A percentile compares a stretch with the other conserved stretches of the same genome.
phyloP scores from a whole-genome alignment of 2,888 invertebrate genomes.

The Lagria hirta region DNA sequence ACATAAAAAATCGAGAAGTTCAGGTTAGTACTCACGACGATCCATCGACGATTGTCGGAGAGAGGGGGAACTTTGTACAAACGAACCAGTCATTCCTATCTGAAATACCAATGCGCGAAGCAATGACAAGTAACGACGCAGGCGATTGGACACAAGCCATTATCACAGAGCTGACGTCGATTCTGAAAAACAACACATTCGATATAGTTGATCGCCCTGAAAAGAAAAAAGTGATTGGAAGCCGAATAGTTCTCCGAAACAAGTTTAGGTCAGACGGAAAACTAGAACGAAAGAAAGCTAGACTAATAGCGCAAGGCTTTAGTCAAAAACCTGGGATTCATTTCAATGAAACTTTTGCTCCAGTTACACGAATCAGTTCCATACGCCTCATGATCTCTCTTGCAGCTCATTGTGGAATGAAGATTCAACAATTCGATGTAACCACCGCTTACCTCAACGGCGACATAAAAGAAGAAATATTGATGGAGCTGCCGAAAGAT shows the following conservation, averaged over 20 bases:
- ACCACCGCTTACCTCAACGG: slow-evolving; percentile 31
- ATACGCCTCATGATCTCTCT: slow-evolving; percentile 34
- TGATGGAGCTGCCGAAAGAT: slow-evolving; percentile 25
- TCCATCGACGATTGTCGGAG: no score
- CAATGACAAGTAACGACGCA: slow-evolving; percentile 14
- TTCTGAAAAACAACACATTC: slow-evolving; percentile 34
- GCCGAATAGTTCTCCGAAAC: slow-evolving; percentile 31
- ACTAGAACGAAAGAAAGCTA: slow-evolving; percentile 33
- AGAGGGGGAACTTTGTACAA: no score
- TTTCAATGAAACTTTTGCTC: slow-evolving; percentile 38
- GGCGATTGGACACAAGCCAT: slow-evolving; percentile 30
- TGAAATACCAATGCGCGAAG: slow-evolving; percentile 22
- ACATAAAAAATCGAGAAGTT: no score
- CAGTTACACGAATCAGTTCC: slow-evolving; percentile 34
- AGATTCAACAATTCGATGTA: slow-evolving; percentile 31
- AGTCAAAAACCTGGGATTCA: slow-evolving; percentile 36
- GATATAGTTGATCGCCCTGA: slow-evolving; percentile 29
- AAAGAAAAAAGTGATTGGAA: slow-evolving; percentile 27
- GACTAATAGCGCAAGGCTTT: slow-evolving; percentile 39
- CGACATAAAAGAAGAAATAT: slow-evolving; percentile 27
- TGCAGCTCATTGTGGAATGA: slow-evolving; percentile 26
- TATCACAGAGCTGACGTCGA: slow-evolving; percentile 23
- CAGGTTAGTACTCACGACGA: no score
- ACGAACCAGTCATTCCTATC: slow-evolving; percentile 8
- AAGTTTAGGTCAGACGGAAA: slow-evolving; percentile 31